Evolutionary conservation across 1,140 invertebrate genomes (phyloP), one percentile per base, ranked within the genome.

Genomic region (Amphibalanus amphitrite): DNA sequence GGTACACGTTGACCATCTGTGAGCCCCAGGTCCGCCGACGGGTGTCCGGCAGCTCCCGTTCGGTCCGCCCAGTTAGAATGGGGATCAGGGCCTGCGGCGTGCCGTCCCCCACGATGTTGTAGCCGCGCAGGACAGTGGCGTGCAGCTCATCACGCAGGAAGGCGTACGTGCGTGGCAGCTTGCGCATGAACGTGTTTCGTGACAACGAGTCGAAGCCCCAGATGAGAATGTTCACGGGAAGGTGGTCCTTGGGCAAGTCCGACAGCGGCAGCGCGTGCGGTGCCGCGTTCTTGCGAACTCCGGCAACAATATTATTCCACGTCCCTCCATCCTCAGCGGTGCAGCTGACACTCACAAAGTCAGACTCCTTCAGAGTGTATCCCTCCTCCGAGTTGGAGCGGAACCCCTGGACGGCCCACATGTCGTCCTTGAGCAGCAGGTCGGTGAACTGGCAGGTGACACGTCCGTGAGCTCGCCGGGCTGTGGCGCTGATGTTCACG

Each of bases 21-120:
- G 88, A 86, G 47, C 86, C 84, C 1, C 80, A 76, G 77, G 86
- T 85, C 1, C 90, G 84, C 78, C 90, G 91, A 69, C 94, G 84
- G 0, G 90, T 89, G 76, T 94, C 90, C 0, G 91, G 92, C 29
- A 95, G 79, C 79, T 96, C 93, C 8, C 89, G 78, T 80, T 97
- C 94, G 0, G 89, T 94, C 79, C 89, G 87, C 8, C 85, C 90
- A 0, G 93, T 95, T 0, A 97, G 81, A 68, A 97, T 89, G 0
- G 94, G 94, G 64, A 95, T 91, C 28, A 96, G 80, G 0, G 94
- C 92, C 76, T 95, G 92, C 0, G 93, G 92, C 0, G 94, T 97
- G 0, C 94, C 94, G 81, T 97, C 95, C 0, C 94, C 94, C 1
- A 97, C 88, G 71, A 96, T 95, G 77, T 95, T 95, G 75, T 93